Evolutionary conservation across 2,888 invertebrate species (phyloP).

Genomic region (Orthosia incerta): DNA sequence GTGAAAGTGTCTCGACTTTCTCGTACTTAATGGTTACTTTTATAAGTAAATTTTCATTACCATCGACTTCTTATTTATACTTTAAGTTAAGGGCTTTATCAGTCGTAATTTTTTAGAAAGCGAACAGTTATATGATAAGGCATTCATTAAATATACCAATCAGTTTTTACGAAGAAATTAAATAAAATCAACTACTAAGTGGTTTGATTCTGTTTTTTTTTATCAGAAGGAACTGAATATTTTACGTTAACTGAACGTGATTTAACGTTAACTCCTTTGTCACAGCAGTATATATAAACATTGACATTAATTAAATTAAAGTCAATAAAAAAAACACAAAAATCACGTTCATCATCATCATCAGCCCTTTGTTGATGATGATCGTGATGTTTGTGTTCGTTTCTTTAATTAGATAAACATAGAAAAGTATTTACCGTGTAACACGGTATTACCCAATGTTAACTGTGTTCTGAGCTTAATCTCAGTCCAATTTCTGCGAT

Average conservation of each 20-base stretch:
- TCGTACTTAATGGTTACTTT: slow-evolving; percentile 31
- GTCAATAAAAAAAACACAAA: no score
- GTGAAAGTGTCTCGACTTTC: slow-evolving; percentile 73
- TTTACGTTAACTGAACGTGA: neutral
- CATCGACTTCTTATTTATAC: neutral
- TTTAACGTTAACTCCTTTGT: no score
- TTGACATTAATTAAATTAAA: no score
- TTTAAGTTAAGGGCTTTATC: neutral
- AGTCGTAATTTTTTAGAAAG: neutral
- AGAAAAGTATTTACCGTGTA: neutral
- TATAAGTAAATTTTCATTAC: slow-evolving; percentile 19
- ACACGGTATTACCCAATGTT: slow-evolving; percentile 33
- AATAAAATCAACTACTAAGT: neutral
- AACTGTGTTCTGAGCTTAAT: neutral
- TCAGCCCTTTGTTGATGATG: no score
- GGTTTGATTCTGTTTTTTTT: neutral
- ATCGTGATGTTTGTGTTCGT: neutral
- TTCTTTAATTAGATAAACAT: neutral
- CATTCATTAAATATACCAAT: neutral
- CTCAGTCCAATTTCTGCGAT: slow-evolving; percentile 36
- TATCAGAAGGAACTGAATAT: no score
- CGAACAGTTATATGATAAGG: neutral
- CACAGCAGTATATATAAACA: no score
- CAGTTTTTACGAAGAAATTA: neutral
- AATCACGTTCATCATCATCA: no score